Base-by-base conservation (phyloP, 2,888 invertebrate species). In the Tenthredo amoena region DNA sequence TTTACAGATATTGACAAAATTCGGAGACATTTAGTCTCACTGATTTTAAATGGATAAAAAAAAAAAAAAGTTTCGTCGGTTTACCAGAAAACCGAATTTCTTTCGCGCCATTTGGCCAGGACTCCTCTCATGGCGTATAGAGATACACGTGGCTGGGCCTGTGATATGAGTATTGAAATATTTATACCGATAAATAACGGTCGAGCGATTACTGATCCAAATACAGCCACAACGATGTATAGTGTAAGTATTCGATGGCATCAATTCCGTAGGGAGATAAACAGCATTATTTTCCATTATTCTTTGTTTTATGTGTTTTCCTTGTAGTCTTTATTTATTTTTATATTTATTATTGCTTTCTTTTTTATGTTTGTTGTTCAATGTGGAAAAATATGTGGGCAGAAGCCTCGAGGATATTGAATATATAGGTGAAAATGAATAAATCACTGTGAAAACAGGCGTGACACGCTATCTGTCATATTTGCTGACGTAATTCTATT, bases 151-250 rank as follows among this genome's bases (percentile, higher is more conserved):
- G 21, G 12, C n/a, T 26, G 21, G 43, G 6, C 18, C 21, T 21
- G 40, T 43, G 68, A 74, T 26, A 21, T 26, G 74, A 15, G 43
- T 26, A 74, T 74, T 43, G 74, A 26, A 74, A 74, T 74, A 47
- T 74, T 74, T 74, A 74, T 40, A 26, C 26, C 74, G 15, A 74
- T 47, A 74, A 74, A 74, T 74, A 74, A 74, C 12, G 74, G 43
- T 31, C 43, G 74, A 43, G 12, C 74, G 47, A 74, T 43, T 47
- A 21, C 43, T 43, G 74, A 74, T 74, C 74, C 43, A 26, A 26
- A 26, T 26, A 12, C 74, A 40, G 10, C 26, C 40, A 26, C 47
- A 74, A 43, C 43, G 74, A 26, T 26, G 5, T 65, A 47, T 4
- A 10, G 43, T 72, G 47, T 15, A 10, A 21, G 43, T 43, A 74